Evolutionary conservation across 2,797 vertebrate genomes (phyloP), one percentile per base, ranked within the genome.

Genomic region (Notolabrus celidotus): DNA sequence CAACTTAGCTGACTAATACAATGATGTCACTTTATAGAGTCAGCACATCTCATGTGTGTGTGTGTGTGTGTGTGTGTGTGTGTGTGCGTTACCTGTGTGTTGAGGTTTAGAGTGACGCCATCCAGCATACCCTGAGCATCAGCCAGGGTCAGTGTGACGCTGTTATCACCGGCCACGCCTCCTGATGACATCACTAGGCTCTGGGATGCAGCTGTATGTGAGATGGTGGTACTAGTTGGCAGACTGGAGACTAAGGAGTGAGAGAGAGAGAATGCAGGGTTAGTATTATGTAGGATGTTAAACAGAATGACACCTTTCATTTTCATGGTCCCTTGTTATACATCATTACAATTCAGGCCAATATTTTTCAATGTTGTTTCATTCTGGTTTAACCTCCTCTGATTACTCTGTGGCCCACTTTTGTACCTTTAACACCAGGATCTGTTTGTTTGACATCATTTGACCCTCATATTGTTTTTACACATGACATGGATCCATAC

Each of bases 51-150:
- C n/a, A n/a, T n/a, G n/a, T n/a, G n/a, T n/a, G n/a, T n/a, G n/a
- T n/a, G n/a, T n/a, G n/a, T n/a, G n/a, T n/a, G n/a, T n/a, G n/a
- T n/a, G n/a, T n/a, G n/a, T n/a, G n/a, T n/a, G n/a, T n/a, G n/a
- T n/a, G n/a, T n/a, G n/a, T n/a, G n/a, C n/a, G n/a, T 61, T 79
- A 94, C 93, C 91, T 94, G 93, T 54, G 92, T 9, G 55, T 91
- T 93, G 64, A 94, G 85, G 88, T 98, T 99, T 46, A 99, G 91
- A 0, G 98, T 98, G 67, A 99, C 97, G 0, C 96, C 93, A 58
- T 99, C 97, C 80, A 99, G 92, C 95, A 99, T 95, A 46, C 96
- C 95, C 83, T 99, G 97, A 50, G 96, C 94, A 77, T 99, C 98
- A 4, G 97, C 93, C 85, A 99, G 92, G 0, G 97, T 98, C 45